Base-by-base conservation (phyloP, 2,888 invertebrate species). In the Rotaria macrura region DNA sequence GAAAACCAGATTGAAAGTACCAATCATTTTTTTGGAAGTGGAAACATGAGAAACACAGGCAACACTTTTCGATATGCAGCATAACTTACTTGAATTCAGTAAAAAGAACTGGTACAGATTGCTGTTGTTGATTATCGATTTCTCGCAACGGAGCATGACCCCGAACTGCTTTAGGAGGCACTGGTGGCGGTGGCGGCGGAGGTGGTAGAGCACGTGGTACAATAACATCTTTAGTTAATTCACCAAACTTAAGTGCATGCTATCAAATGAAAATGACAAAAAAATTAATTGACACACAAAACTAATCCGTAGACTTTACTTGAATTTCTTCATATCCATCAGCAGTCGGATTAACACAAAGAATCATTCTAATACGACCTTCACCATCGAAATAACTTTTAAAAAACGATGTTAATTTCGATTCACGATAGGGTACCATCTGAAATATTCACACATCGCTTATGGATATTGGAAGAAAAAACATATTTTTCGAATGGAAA, bases 341-440 rank as follows among this genome's bases (percentile, higher is more conserved):
- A 6, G 94, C 93, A 85, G 94, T 93, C 0, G 98, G 98, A 92
- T 98, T 99, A 10, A 96, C 94, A 90, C 99, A 99, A 12, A 99
- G 95, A 87, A 99, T 93, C 97, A 99, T 98, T 86, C 95, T 93
- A 0, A 99, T 96, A 89, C 95, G 94, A 0, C 98, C 97, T 90
- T 96, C 95, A 0, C 97, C 97, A 90, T 99, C 98, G 90, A 99
- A 98, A 92, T 95, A 99, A 90, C 95, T 97, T 90, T 97, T 97
- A 91, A 99, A 97, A 86, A 97, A 92, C 91, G 95, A 95, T 0
- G 98, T 99, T 23, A 99, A 93, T 89, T 96, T 95, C 0, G 95
- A 95, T 89, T 98, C 97, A 47, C 98, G 92, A 90, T 97, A 99
- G 0, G 98, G 97, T 0, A 98, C 95, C 91, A 95, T 94, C 89